Base-by-base conservation (phyloP, 1,140 invertebrate genomes). In the Zaprionus capensis region DNA sequence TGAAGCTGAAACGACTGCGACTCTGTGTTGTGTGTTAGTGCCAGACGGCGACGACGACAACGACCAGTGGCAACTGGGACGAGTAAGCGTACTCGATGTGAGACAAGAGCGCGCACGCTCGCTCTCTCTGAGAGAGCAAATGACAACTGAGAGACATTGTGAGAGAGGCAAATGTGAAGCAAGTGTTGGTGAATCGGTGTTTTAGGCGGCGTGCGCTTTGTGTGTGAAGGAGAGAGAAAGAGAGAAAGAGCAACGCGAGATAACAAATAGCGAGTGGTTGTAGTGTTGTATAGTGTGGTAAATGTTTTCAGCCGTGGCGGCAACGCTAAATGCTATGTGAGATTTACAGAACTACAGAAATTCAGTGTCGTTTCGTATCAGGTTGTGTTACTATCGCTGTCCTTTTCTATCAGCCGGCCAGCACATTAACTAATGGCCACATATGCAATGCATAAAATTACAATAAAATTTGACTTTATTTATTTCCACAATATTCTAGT, bases 1-100 rank as follows among this genome's bases (percentile, higher is more conserved):
- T 71, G 76, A 79, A 81, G 79, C 76, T 78, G 76, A 80, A 80
- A 78, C 67, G 71, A 71, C 72, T 78, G 64, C 61, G 66, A 71
- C 73, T 76, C 68, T 71, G 58, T 73, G 64, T 77, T 77, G 75
- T 77, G 63, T 73, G 38, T 68, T 68, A 77, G 76, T 78, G 66
- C 66, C 76, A 74, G 77, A 71, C 78, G 56, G 68, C 69, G 64
- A 58, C 62, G 56, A 74, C 70, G 36, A 63, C 73, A 49, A 46
- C 74, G 51, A 61, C 71, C 76, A 75, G 66, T 64, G 14, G 24
- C n/a, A 17, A 49, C 63, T 55, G n/a, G 56, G 62, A 38, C 80
- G 80, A 82, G 80, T 74, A 58, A 68, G 73, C 64, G 68, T 79
- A 65, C 49, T 77, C 69, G 26, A 46, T 38, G n/a, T n/a, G 56